Evolutionary conservation across 2,113 vertebrate species (phyloP), one percentile per base, ranked within the genome.

Genomic region (Pedetes capensis): DNA sequence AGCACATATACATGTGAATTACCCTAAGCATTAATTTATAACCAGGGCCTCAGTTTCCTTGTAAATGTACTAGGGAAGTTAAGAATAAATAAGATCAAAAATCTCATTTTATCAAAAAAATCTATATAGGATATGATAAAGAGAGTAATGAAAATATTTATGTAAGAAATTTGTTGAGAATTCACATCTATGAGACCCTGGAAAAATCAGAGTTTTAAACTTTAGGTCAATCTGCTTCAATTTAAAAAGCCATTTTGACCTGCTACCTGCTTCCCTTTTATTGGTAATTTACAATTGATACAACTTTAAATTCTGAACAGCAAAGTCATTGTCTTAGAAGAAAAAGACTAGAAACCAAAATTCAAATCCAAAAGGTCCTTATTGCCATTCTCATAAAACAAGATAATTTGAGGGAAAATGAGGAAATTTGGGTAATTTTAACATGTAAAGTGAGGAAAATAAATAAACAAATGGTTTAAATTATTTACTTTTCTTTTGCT

Each of bases 91-190:
- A 27, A 92, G 22, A n/a, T 95, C 20, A 88, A 92, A 79, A 68
- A 7, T 87, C 68, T 66, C 69, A 91, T 81, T 78, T 87, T 75
- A 89, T 66, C 74, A n/a, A 91, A 95, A n/a, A 79, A 94, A 59
- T 81, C 1, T 74, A 69, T 76, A 89, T 51, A 90, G 63, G 13
- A n/a, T 94, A 84, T 89, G 14, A 55, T 34, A 18, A 93, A 49
- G 20, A 57, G 10, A 92, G 5, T 75, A 86, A 82, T 55, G n/a
- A 51, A 96, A 93, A 88, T 39, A 23, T 87, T 87, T 68, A 49
- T 32, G 57, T 34, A 80, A 91, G 10, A 85, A 93, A 69, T 49
- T 88, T 14, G 88, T 89, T 85, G 63, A 88, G 20, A 93, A 93
- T 59, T 91, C 25, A 94, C n/a, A 59, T 44, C 27, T 85, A 3